A percentile compares a stretch with the other conserved stretches of the same genome.
Evolutionary conservation across 1,140 invertebrate genomes (phyloP).

Genomic region (Cydia pomonella): DNA sequence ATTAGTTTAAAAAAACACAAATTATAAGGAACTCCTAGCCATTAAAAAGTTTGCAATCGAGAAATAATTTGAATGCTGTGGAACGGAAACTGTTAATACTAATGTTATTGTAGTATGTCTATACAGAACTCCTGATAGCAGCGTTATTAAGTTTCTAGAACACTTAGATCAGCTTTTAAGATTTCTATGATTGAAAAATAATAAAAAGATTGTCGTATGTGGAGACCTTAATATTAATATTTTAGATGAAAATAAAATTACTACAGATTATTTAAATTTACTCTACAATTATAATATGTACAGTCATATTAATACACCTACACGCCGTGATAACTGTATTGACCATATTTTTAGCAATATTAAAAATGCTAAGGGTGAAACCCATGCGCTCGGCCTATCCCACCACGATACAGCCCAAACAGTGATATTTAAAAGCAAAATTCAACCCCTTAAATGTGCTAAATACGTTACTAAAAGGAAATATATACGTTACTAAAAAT

Average conservation of each 20-base stretch:
- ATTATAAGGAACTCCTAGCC: neutral
- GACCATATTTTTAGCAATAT: conserved; percentile 12
- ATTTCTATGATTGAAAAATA: neutral
- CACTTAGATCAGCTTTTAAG: neutral
- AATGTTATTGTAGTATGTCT: neutral
- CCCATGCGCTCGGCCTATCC: neutral
- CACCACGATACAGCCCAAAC: too few species aligned
- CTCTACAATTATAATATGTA: neutral
- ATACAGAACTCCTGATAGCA: conserved; percentile 8
- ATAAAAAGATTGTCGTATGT: neutral
- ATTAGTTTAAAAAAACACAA: neutral
- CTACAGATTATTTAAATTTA: conserved; percentile 1
- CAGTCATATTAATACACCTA: neutral
- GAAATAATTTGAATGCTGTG: conserved; percentile 8
- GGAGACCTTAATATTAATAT: neutral
- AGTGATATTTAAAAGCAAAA: too few species aligned
- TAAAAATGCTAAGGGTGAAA: neutral
- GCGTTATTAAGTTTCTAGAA: neutral
- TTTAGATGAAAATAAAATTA: neutral
- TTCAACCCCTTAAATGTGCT: too few species aligned
- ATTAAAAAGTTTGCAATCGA: neutral
- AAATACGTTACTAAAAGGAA: too few species aligned
- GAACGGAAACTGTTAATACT: neutral
- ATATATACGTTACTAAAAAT: too few species aligned
- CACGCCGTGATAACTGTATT: neutral